phyloP scores from a whole-genome alignment of 1,140 invertebrate genomes.

The Oedothorax gibbosus region DNA sequence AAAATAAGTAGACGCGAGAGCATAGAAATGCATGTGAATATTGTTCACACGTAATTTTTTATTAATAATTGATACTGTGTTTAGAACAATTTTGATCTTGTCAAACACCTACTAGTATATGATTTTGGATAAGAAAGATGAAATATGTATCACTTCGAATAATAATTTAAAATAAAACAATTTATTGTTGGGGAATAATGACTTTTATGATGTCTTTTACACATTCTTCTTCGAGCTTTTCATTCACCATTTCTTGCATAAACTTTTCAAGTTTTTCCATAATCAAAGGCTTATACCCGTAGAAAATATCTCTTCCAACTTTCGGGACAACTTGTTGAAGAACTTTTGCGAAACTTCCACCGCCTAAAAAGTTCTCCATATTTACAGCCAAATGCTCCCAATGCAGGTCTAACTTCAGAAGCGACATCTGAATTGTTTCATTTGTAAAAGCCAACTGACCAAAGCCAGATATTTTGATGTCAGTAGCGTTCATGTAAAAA shows the following conservation, averaged over 20 bases:
- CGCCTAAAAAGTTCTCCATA: conserved; percentile 59
- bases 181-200: conserved; percentile 36
- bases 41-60: too few species aligned
- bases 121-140: too few species aligned
- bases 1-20: too few species aligned
- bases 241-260: conserved; percentile 41
- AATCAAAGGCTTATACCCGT: conserved; percentile 54
- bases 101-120: too few species aligned
- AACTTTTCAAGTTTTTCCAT: conserved; percentile 38
- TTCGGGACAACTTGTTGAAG: conserved; percentile 51
- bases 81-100: too few species aligned
- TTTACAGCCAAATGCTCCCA: conserved; percentile 34
- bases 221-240: conserved; percentile 29
- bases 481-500: conserved; percentile 48
- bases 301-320: conserved; percentile 55
- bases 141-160: too few species aligned
- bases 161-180: neutral
- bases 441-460: conserved; percentile 39
- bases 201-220: conserved; percentile 52
- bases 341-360: conserved; percentile 46
- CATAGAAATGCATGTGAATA: too few species aligned
- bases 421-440: conserved; percentile 34
- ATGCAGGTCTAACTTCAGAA: conserved; percentile 36
- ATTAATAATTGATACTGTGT: too few species aligned
- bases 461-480: conserved; percentile 27